Percentiles rank a stretch among this genome's conserved stretches.
Evolutionary conservation across 2,888 invertebrate genomes (phyloP).

Genomic region (Caenorhabditis uteleia): DNA sequence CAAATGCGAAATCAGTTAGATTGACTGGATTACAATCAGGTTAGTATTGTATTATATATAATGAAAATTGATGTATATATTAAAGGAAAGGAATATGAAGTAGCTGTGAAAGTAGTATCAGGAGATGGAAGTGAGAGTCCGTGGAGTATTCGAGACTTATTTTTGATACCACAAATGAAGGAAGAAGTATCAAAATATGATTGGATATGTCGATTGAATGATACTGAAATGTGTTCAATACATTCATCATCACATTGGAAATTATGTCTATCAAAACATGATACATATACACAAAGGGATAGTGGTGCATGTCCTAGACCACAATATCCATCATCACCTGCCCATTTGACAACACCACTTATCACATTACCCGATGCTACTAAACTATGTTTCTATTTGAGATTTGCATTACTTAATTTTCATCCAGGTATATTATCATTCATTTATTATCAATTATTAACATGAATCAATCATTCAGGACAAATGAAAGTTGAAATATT

Average conservation of each 20-base stretch:
- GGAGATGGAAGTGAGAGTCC: conserved; percentile 61
- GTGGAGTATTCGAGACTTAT: conserved; percentile 61
- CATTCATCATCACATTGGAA: conserved; percentile 30
- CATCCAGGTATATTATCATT: conserved; percentile 26
- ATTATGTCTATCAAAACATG: conserved; percentile 20
- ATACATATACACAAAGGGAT: conserved; percentile 23
- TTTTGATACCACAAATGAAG: conserved; percentile 35
- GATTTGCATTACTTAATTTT: conserved; percentile 30
- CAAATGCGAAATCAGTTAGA: conserved; percentile 46
- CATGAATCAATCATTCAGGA: conserved; percentile 14
- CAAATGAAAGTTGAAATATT: conserved; percentile 31
- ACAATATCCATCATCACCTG: conserved; percentile 25
- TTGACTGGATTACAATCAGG: conserved; percentile 33
- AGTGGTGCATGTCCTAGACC: conserved; percentile 26
- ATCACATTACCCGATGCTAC: conserved; percentile 26
- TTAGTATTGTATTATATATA: not conserved
- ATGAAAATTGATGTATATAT: not conserved
- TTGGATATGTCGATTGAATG: conserved; percentile 32
- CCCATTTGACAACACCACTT: conserved; percentile 23
- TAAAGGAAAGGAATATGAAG: conserved; percentile 53
- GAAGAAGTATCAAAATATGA: conserved; percentile 9
- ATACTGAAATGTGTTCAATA: conserved; percentile 31
- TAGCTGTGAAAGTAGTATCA: conserved; percentile 58
- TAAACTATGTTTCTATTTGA: conserved; percentile 21
- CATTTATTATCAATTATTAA: no score